Evolutionary conservation across 2,113 vertebrate genomes (phyloP).

Genomic region (Herpetotheres cachinnans): DNA sequence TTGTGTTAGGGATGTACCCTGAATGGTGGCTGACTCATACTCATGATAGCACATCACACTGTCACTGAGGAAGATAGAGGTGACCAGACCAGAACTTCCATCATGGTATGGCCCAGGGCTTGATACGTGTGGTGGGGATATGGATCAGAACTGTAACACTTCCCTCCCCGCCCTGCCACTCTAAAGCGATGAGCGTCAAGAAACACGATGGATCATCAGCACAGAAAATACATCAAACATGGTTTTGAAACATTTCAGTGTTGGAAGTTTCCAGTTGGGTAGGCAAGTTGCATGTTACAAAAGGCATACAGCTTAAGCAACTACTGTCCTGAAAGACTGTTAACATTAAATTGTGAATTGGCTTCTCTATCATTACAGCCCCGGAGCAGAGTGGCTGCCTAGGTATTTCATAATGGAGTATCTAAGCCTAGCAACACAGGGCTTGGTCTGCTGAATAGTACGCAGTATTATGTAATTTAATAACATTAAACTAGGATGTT

Average conservation of each 20-base stretch:
- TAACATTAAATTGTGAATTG: conserved; percentile 13
- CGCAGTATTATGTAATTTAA: conserved; percentile 17
- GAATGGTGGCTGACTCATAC: background rate
- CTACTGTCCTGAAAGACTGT: background rate
- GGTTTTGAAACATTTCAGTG: background rate
- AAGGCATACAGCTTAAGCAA: background rate
- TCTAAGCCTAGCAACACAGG: background rate
- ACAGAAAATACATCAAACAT: background rate
- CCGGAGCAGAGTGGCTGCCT: background rate
- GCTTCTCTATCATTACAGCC: background rate
- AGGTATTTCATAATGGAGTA: background rate
- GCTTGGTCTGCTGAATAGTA: background rate
- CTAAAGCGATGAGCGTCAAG: background rate
- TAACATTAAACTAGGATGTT: conserved; percentile 9
- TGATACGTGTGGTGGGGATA: background rate
- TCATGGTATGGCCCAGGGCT: background rate
- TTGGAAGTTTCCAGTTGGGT: background rate
- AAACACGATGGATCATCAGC: background rate
- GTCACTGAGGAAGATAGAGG: background rate
- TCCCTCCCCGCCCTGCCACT: background rate
- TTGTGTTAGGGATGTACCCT: background rate
- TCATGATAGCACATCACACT: background rate
- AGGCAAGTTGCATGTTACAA: background rate
- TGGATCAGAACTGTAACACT: background rate
- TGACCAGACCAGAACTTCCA: background rate